phyloP scores from a whole-genome alignment of 1,140 invertebrate genomes.

The Caerostris darwini region DNA sequence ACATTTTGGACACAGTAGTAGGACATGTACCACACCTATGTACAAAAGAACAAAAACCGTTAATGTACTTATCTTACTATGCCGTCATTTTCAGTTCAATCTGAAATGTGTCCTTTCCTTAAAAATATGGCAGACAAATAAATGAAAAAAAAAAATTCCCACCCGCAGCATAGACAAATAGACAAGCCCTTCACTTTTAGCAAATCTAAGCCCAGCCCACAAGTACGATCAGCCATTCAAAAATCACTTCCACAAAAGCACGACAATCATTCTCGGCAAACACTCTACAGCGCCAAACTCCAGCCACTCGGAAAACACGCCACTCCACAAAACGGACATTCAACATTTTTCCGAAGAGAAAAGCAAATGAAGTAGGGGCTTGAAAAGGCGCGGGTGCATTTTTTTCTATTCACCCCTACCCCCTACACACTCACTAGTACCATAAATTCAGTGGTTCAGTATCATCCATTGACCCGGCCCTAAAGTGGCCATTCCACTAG shows the following conservation, averaged over 20 bases:
- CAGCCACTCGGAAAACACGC: not conserved
- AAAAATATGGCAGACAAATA: not conserved
- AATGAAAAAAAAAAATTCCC: not conserved
- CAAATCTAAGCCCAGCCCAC: not conserved
- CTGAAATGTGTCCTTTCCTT: no score
- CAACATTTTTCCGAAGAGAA: conserved; percentile 1
- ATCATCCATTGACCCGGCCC: not conserved
- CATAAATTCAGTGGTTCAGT: conserved; percentile 42
- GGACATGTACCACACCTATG: no score
- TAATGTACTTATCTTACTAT: no score
- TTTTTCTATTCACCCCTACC: no score
- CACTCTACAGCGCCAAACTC: no score
- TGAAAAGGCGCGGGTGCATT: not conserved
- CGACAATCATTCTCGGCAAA: conserved; percentile 2
- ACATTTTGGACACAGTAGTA: no score
- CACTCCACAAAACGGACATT: conserved; percentile 27
- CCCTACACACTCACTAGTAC: not conserved
- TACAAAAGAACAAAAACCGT: no score
- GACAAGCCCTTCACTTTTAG: not conserved
- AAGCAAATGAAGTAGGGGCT: conserved; percentile 11
- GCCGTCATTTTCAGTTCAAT: no score
- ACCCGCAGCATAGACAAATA: no score
- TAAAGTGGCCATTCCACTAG: conserved; percentile 41
- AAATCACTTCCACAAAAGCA: not conserved
- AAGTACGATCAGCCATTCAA: not conserved